These are phyloP conservation scores for Damaliscus lunatus DNA, from an alignment of 2,113 vertebrate genomes.

Conservation along the genomic window DNA sequence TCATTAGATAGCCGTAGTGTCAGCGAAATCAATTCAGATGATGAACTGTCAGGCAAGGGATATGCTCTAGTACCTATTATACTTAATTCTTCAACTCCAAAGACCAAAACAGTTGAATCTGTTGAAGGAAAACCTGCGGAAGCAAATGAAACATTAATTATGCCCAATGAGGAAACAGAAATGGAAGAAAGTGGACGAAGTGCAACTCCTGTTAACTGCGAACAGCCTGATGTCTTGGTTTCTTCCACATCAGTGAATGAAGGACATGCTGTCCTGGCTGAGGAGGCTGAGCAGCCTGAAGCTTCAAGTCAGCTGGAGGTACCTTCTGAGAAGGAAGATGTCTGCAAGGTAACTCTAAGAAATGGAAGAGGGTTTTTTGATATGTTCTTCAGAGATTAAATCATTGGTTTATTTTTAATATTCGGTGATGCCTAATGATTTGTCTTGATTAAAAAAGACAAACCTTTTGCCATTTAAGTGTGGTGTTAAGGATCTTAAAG, in stretches of 20 bases:
- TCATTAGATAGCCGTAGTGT: constrained; percentile 97
- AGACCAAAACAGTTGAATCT: constrained; percentile 62
- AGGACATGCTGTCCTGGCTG: constrained; percentile 43
- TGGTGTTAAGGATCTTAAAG: constrained; percentile 1
- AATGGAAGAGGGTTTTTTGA: not conserved
- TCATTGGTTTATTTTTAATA: not conserved
- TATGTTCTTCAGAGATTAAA: not conserved
- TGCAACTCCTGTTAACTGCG: constrained; percentile 94
- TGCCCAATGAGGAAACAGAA: constrained; percentile 89
- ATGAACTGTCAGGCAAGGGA: constrained; percentile 90
- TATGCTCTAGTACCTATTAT: constrained; percentile 86
- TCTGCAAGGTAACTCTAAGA: constrained; percentile 89
- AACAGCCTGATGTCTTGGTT: constrained; percentile 89
- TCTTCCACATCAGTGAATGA: constrained; percentile 71
- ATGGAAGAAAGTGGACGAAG: constrained; percentile 98
- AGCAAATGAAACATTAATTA: constrained; percentile 75
- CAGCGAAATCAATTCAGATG: constrained; percentile 98
- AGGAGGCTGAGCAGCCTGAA: constrained; percentile 47
- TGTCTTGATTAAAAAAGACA: not conserved
- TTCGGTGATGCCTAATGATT: not conserved
- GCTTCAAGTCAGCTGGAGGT: constrained; percentile 75
- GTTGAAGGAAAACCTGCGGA: constrained; percentile 73
- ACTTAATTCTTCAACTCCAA: constrained; percentile 77
- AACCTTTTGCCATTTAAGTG: not conserved
- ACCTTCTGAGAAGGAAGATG: constrained; percentile 84